These are phyloP conservation scores for Thecocarcelia acutangulata DNA, from an alignment of 2,888 invertebrate species.

Conservation along the genomic window DNA sequence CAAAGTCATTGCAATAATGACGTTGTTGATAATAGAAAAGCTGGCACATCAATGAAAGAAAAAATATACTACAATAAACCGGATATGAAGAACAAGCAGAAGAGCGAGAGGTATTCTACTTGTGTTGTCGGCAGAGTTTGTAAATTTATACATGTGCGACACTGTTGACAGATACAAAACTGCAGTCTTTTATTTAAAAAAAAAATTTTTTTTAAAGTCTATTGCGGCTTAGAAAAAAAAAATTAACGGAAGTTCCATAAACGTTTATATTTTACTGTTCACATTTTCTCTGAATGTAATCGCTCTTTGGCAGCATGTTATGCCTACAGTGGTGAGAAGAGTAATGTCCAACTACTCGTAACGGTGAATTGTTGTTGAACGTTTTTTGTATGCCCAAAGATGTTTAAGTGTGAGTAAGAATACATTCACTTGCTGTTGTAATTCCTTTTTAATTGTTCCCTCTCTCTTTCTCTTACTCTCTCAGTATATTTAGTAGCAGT, in stretches of 20 bases:
- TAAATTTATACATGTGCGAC: neutral
- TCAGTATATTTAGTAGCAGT: neutral
- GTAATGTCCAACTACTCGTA: too few relatives aligned
- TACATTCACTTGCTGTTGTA: too few relatives aligned
- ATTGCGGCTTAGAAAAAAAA: neutral
- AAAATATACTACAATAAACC: neutral
- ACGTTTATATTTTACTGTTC: neutral
- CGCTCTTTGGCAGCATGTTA: neutral
- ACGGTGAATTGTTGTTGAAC: neutral
- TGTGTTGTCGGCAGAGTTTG: neutral
- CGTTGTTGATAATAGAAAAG: conserved; percentile 33
- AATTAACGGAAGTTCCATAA: conserved; percentile 37
- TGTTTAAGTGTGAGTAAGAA: too few relatives aligned
- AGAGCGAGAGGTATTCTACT: neutral
- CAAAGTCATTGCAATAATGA: conserved; percentile 21
- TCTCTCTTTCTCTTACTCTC: neutral
- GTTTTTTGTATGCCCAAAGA: neutral
- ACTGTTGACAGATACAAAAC: too few relatives aligned
- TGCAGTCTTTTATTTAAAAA: too few relatives aligned
- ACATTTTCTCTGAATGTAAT: neutral
- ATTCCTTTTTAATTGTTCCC: neutral
- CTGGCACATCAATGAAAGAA: conserved; percentile 36
- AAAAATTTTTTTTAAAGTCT: neutral
- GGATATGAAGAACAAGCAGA: conserved; percentile 24
- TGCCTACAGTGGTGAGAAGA: too few relatives aligned